These are phyloP conservation scores for Eumerus sabulonum DNA, from an alignment of 2,888 invertebrate genomes.

Conservation along the genomic window DNA sequence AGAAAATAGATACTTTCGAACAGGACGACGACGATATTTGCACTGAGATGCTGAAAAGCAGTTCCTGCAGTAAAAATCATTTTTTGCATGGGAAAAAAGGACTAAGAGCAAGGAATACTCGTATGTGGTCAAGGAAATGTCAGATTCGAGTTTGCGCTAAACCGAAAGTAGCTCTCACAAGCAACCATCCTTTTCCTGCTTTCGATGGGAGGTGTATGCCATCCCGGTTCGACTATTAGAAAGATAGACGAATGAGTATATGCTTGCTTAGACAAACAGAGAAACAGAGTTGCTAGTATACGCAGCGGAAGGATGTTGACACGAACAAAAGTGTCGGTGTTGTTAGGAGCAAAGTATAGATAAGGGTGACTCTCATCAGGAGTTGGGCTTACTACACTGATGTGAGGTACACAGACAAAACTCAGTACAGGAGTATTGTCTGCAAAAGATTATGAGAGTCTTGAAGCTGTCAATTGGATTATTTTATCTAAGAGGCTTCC, in stretches of 20 bases:
- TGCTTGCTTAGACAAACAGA: background rate
- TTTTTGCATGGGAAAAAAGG: slow-evolving; percentile 5
- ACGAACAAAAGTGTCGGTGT: slow-evolving; percentile 39
- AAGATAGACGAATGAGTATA: background rate
- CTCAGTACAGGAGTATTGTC: too few relatives aligned
- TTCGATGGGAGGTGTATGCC: background rate
- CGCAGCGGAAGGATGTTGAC: slow-evolving; percentile 50
- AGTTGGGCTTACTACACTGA: too few relatives aligned
- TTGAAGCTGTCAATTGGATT: too few relatives aligned
- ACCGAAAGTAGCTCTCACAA: background rate
- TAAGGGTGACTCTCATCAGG: too few relatives aligned
- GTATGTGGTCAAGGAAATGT: slow-evolving; percentile 41
- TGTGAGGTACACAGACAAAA: too few relatives aligned
- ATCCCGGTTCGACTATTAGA: slow-evolving; percentile 3
- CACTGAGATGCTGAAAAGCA: slow-evolving; percentile 27
- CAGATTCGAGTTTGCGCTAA: slow-evolving; percentile 42
- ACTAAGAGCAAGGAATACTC: slow-evolving; percentile 3
- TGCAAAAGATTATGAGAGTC: too few relatives aligned
- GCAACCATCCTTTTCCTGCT: slow-evolving; percentile 1
- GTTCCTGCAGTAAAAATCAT: slow-evolving; percentile 2
- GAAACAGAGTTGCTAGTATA: slow-evolving; percentile 19
- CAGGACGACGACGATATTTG: slow-evolving; percentile 47
- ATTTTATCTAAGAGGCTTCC: too few relatives aligned
- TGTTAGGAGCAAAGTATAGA: too few relatives aligned
- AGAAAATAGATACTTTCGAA: slow-evolving; percentile 6